Percentiles rank a stretch among this genome's conserved stretches.
Evolutionary conservation across 2,888 invertebrate genomes (phyloP).

Genomic region (Tipula lateralis): DNA sequence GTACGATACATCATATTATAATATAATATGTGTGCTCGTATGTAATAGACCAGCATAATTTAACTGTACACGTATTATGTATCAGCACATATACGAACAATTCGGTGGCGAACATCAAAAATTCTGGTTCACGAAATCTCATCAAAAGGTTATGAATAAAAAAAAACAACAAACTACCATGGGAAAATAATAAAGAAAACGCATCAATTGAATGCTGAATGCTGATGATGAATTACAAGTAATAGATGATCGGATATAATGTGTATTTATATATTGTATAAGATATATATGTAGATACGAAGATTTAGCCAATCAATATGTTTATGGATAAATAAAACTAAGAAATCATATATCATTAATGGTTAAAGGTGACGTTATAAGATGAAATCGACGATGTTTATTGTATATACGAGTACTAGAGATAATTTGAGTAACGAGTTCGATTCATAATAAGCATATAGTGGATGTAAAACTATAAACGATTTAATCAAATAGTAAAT

Average conservation of each 20-base stretch:
- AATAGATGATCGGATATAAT: slow-evolving; percentile 7
- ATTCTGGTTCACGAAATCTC: not conserved
- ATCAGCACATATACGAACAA: not conserved
- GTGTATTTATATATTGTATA: not conserved
- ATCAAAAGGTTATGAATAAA: not conserved
- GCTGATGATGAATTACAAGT: slow-evolving; percentile 2
- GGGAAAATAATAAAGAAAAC: slow-evolving; percentile 2
- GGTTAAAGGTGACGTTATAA: not conserved
- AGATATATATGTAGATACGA: not conserved
- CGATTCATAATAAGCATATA: no score
- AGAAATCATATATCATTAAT: not conserved
- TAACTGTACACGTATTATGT: not conserved
- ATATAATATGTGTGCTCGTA: not conserved
- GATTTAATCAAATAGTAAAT: no score
- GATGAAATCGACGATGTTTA: not conserved
- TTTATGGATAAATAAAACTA: not conserved
- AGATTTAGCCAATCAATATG: not conserved
- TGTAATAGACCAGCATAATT: not conserved
- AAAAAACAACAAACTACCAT: not conserved
- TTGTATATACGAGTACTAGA: not conserved
- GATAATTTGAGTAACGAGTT: not conserved
- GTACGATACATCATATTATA: not conserved
- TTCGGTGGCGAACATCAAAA: slow-evolving; percentile 9
- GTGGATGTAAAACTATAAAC: no score
- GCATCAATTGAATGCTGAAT: not conserved